These are phyloP conservation scores for Sus cebifrons DNA, from an alignment of 2,797 vertebrate species.

Conservation along the genomic window DNA sequence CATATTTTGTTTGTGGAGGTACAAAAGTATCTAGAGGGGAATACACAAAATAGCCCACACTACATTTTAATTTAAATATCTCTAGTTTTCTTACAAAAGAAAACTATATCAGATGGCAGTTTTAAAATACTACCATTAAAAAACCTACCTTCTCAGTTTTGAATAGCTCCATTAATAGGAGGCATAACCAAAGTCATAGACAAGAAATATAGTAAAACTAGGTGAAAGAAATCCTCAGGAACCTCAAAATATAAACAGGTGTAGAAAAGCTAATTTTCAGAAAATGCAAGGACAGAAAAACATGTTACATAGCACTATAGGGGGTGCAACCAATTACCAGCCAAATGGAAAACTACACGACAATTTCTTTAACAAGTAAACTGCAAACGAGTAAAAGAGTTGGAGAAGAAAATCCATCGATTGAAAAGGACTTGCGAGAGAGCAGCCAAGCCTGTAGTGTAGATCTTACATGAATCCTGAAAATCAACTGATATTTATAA, in stretches of 20 bases:
- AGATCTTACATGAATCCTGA: not conserved
- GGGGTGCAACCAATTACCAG: not conserved
- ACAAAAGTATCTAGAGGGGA: not conserved
- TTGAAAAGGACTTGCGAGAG: not conserved
- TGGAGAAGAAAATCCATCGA: not conserved
- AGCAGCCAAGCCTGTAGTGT: not conserved
- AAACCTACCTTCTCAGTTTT: not conserved
- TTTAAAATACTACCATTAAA: slow-evolving; percentile 17
- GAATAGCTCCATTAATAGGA: not conserved
- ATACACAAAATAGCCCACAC: not conserved
- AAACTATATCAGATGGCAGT: not conserved
- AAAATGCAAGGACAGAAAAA: not conserved
- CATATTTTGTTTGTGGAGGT: not conserved
- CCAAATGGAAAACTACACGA: not conserved
- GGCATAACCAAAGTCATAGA: not conserved
- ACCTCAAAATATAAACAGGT: not conserved
- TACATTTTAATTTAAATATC: slow-evolving; percentile 12
- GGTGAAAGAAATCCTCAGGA: not conserved
- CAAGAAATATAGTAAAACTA: not conserved
- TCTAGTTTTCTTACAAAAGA: slow-evolving; percentile 24
- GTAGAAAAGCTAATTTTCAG: not conserved
- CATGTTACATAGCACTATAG: not conserved
- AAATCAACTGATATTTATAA: not conserved
- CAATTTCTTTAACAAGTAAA: not conserved
- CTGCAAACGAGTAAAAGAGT: not conserved